Evolutionary conservation across 2,888 invertebrate species (phyloP), one percentile per base, ranked within the genome.

Genomic region (Liodrosophila aerea): DNA sequence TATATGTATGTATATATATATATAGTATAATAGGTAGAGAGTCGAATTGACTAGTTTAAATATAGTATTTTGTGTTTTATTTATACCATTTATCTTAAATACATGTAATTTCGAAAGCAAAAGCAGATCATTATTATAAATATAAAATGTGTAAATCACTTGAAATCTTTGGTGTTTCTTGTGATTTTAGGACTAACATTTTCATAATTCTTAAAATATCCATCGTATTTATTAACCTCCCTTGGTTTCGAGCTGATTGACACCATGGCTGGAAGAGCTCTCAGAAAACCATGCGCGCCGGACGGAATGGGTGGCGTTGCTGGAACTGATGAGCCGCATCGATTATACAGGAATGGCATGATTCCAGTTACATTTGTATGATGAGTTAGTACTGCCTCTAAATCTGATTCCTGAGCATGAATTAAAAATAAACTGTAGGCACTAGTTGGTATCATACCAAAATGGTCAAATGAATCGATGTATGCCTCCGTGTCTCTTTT

Each of bases 401-500:
- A 72, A 54, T 90, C 90, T 2, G 75, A 65, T 65, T 90, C 90
- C 52, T 88, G 88, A 1, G 93, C 93, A 66, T 92, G 90, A 31
- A 91, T 89, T 51, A 94, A 87, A 85, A 94, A 94, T 69, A 93
- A 92, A 65, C 91, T 90, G 77, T 93, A 93, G 54, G 93, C 83
- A 65, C 91, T 90, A 88, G 87, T 91, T 34, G 90, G 89, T 65
- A 90, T 90, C 88, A 90, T 90, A 2, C 88, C 93, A 45, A 93
- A 92, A 64, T 92, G 91, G 78, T 95, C 95, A 61, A 93, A 93
- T 50, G 93, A 92, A 88, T 95, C 94, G 2, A 93, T 92, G 86
- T 94, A 95, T 18, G 94, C 90, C 77, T 96, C 96, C 0, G 96
- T 96, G 90, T 96, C 96, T 51, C 94, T 92, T 87, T 94, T 95